These are phyloP conservation scores for Darevskia nairensis DNA, from an alignment of 2,797 vertebrate genomes.

Conservation along the genomic window DNA sequence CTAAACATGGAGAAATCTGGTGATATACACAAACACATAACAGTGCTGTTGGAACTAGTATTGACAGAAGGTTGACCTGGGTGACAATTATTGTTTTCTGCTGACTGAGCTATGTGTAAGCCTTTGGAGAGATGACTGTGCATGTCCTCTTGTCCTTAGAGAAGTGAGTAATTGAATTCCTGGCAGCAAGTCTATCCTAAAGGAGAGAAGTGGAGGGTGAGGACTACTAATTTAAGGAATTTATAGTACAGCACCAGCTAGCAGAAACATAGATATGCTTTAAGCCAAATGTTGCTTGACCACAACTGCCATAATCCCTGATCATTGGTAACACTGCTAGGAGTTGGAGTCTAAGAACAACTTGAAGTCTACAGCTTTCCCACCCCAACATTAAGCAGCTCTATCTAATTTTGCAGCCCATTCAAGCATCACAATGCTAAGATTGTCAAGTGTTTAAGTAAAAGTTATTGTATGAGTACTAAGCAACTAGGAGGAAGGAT, in stretches of 20 bases:
- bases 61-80: neutral
- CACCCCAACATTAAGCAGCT: too few relatives aligned
- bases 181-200: neutral
- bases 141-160: neutral
- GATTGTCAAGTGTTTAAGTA: too few relatives aligned
- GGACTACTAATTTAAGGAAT: neutral
- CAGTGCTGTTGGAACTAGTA: neutral
- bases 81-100: neutral
- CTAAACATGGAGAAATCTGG: neutral
- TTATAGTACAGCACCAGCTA: neutral
- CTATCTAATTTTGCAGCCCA: too few relatives aligned
- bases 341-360: too few relatives aligned
- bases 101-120: neutral
- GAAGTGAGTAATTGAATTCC: slow-evolving; percentile 17
- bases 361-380: too few relatives aligned
- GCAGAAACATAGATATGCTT: neutral
- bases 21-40: neutral
- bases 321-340: too few relatives aligned
- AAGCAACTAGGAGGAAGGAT: too few relatives aligned
- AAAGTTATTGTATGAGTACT: too few relatives aligned
- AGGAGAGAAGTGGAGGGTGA: neutral
- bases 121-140: neutral
- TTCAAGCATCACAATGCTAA: too few relatives aligned
- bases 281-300: too few relatives aligned
- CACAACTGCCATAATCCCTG: too few relatives aligned